These are phyloP conservation scores for Schrankia costaestrigalis DNA, from an alignment of 2,888 invertebrate species.

Conservation along the genomic window DNA sequence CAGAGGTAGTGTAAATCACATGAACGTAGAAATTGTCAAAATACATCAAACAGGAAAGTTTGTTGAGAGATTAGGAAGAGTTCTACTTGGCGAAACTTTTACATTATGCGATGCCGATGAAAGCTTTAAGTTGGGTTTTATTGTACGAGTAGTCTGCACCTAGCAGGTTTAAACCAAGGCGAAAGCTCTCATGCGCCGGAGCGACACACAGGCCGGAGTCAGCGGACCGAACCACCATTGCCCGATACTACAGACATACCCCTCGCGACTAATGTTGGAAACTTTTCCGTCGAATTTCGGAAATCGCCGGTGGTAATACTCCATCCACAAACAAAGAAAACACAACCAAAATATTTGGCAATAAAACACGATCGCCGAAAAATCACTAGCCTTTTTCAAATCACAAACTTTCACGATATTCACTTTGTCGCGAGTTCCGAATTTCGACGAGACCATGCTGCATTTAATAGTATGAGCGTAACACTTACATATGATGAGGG, in stretches of 20 bases:
- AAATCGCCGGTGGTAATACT: slow-evolving; percentile 58
- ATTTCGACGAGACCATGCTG: slow-evolving; percentile 66
- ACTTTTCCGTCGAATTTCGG: slow-evolving; percentile 74
- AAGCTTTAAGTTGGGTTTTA: slow-evolving; percentile 53
- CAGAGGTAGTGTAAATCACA: too few species aligned
- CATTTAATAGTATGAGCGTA: slow-evolving; percentile 72
- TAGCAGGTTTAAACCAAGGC: slow-evolving; percentile 48
- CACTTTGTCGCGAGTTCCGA: slow-evolving; percentile 73
- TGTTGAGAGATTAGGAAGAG: slow-evolving; percentile 55
- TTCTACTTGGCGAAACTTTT: slow-evolving; percentile 64
- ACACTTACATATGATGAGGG: slow-evolving; percentile 80
- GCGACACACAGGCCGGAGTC: slow-evolving; percentile 45
- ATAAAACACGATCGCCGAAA: slow-evolving; percentile 45
- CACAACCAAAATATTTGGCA: slow-evolving; percentile 41
- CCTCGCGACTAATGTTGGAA: slow-evolving; percentile 57
- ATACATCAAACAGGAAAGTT: too few species aligned
- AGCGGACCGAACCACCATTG: slow-evolving; percentile 44
- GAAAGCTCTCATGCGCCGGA: slow-evolving; percentile 64
- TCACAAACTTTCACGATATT: slow-evolving; percentile 72
- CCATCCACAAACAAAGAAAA: slow-evolving; percentile 52
- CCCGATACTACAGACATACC: slow-evolving; percentile 47
- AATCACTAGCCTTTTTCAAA: slow-evolving; percentile 56
- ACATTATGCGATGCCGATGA: slow-evolving; percentile 58
- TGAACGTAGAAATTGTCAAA: too few species aligned
- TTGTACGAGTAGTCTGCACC: slow-evolving; percentile 45